phyloP scores from a whole-genome alignment of 2,888 invertebrate genomes.

The Meteorus cinctellus region DNA sequence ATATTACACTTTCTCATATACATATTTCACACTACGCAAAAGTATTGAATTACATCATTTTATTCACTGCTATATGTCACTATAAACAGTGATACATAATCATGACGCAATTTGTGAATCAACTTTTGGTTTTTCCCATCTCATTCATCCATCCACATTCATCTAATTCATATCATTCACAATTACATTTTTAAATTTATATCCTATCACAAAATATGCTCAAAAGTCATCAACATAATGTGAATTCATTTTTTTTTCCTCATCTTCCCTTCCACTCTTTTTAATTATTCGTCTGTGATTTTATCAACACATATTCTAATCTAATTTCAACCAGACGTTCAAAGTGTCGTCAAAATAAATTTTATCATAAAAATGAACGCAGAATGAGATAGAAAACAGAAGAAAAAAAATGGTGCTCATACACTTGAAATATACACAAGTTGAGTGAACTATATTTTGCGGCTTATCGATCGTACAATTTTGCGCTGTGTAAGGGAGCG shows the following conservation, averaged over 20 bases:
- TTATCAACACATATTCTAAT: not conserved
- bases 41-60: slow-evolving; percentile 1
- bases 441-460: slow-evolving; percentile 3
- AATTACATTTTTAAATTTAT: not conserved
- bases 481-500: not conserved
- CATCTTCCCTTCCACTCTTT: not conserved
- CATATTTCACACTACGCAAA: not conserved
- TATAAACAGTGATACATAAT: not conserved
- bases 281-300: not conserved
- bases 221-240: too few relatives aligned
- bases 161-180: not conserved
- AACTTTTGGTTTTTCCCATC: not conserved
- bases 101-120: not conserved
- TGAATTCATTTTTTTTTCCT: too few relatives aligned
- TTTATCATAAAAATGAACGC: not conserved
- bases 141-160: not conserved
- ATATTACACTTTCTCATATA: not conserved
- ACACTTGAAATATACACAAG: slow-evolving; percentile 1
- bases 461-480: slow-evolving; percentile 6
- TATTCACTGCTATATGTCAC: not conserved
- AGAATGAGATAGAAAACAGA: not conserved
- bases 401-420: not conserved
- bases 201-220: too few relatives aligned
- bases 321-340: slow-evolving; percentile 4
- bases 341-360: slow-evolving; percentile 9